Evolutionary conservation across 2,113 vertebrate species (phyloP), one percentile per base, ranked within the genome.

Genomic region (Climacteris rufus): DNA sequence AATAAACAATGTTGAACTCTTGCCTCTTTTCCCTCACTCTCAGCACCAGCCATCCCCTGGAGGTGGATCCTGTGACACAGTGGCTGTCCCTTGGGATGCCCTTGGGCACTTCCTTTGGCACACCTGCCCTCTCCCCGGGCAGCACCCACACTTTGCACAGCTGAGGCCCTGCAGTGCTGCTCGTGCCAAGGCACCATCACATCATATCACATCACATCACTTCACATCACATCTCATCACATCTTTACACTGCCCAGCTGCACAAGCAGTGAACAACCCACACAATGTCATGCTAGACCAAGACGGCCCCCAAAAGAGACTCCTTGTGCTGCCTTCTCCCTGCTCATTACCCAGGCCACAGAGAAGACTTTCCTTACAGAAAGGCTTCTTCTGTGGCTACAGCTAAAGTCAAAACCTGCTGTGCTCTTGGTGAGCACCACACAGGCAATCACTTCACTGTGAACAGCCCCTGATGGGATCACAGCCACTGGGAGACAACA

Each of bases 211-310:
- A 44, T 45, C 42, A 6, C 40, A 12, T 10, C 31, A n/a, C 37
- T 57, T 61, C 42, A 4, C 47, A 30, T 13, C 49, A 22, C 39
- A 42, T 21, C 40, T 3, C 47, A 70, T 56, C 50, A 6, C 64
- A n/a, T 7, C 42, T 83, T 76, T 18, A 18, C 49, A 8, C 19
- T 27, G 44, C 53, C 37, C 70, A 56, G 61, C 35, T 49, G 42
- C 86, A 64, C 0, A 0, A 16, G 13, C 31, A 31, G 9, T 0
- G 5, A 72, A 18, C 27, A 64, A 2, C 16, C 21, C 33, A 68
- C 33, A 27, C 22, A 10, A 27, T 5, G 17, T 13, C 56, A 9
- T 37, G 24, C 7, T 23, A 24, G 35, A 27, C 25, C 35, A 52
- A 49, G 21, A 21, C 27, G 3, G 21, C 4, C 7, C 13, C 23